Conservation (phyloP, 2,888 invertebrate genomes). For the Chloromyia formosa region DNA sequence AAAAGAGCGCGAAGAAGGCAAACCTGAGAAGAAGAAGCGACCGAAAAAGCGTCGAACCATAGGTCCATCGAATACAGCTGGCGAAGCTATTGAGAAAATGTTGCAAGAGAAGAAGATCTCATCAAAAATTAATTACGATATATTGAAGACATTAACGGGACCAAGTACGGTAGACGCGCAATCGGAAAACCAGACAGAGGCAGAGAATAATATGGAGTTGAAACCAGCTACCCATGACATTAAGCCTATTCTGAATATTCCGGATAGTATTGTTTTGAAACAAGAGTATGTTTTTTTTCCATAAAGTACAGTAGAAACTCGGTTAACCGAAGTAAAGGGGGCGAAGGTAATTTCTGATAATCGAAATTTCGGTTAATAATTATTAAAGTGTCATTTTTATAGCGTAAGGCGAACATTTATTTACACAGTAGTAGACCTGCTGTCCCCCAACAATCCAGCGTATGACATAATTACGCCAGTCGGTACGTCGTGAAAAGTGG, state of each 20-base stretch:
- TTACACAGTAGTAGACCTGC: too few relatives aligned
- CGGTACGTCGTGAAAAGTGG: too few relatives aligned
- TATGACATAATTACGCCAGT: too few relatives aligned
- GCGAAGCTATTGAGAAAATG: conserved; percentile 96
- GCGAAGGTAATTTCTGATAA: too few relatives aligned
- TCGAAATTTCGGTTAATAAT: too few relatives aligned
- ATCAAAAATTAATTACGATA: conserved; percentile 97
- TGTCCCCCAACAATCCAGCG: too few relatives aligned
- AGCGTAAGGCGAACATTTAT: too few relatives aligned
- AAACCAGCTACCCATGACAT: background rate
- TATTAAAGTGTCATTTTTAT: too few relatives aligned
- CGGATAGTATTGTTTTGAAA: background rate
- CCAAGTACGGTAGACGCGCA: conserved; percentile 37
- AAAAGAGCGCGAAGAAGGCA: conserved; percentile 86
- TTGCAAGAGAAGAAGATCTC: conserved; percentile 95
- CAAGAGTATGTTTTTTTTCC: conserved; percentile 10
- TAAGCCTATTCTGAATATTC: background rate
- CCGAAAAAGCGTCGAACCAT: conserved; percentile 70
- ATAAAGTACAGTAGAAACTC: too few relatives aligned
- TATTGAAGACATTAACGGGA: conserved; percentile 78
- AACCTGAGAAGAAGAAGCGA: conserved; percentile 81
- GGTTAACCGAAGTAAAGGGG: too few relatives aligned
- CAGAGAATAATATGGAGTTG: background rate
- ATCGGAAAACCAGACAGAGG: background rate
- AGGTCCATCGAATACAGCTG: conserved; percentile 74